These are phyloP conservation scores for Sorex fumeus DNA, from an alignment of 2,113 vertebrate species.

Conservation along the genomic window DNA sequence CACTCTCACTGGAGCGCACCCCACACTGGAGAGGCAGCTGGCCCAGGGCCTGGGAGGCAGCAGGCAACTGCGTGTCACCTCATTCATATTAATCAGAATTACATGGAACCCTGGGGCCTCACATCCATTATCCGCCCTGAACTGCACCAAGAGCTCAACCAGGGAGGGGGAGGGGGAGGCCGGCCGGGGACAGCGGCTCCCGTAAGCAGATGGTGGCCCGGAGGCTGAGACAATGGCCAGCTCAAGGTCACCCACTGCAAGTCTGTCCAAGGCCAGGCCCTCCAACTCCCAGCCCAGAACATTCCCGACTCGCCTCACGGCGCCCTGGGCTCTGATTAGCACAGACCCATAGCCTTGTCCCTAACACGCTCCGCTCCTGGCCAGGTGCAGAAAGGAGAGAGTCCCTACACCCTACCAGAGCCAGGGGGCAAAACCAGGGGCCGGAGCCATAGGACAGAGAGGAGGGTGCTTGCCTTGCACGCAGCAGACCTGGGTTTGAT, in stretches of 20 bases:
- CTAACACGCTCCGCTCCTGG: no score
- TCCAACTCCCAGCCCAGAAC: background rate
- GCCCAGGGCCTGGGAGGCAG: conserved; percentile 89
- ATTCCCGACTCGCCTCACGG: accelerated
- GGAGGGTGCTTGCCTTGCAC: no score
- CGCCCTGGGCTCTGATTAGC: background rate
- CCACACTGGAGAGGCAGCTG: conserved; percentile 93
- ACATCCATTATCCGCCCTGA: conserved; percentile 51
- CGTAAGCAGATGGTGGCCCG: conserved; percentile 43
- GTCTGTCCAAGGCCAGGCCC: background rate
- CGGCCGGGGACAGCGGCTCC: background rate
- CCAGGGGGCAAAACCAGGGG: background rate
- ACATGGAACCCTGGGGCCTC: conserved; percentile 54
- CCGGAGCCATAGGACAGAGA: no score
- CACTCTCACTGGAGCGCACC: no score
- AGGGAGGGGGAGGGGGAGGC: background rate
- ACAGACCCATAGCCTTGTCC: background rate
- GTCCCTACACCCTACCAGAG: no score
- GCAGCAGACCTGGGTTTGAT: no score
- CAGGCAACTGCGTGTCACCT: conserved; percentile 91
- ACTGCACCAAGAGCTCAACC: conserved; percentile 56
- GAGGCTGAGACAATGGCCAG: conserved; percentile 1
- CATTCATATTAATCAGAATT: conserved; percentile 80
- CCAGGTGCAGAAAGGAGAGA: background rate
- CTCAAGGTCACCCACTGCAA: background rate